Evolutionary conservation across 2,888 invertebrate genomes (phyloP).

Genomic region (Drosophila fungiperda): DNA sequence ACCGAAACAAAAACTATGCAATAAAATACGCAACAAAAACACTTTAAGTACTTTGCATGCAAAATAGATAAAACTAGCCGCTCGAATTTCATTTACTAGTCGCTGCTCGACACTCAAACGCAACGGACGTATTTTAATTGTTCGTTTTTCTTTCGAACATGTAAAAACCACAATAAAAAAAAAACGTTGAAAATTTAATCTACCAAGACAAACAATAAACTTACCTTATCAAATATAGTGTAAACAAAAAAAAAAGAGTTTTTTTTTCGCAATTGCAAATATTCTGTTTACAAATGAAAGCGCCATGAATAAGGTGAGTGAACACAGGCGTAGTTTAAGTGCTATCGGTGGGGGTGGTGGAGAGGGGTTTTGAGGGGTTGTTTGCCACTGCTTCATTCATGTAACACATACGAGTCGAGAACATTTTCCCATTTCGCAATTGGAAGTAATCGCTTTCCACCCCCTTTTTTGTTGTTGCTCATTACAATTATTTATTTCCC

Average conservation of each 20-base stretch:
- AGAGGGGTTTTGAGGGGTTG: too few species aligned
- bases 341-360: too few species aligned
- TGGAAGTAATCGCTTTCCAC: conserved; percentile 34
- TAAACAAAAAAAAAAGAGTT: background rate
- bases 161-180: background rate
- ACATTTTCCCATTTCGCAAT: conserved; percentile 44
- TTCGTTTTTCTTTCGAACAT: background rate
- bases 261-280: background rate
- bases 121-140: conserved; percentile 30
- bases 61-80: conserved; percentile 58
- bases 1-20: conserved; percentile 45
- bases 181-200: background rate
- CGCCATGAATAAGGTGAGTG: conserved; percentile 63
- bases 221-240: background rate
- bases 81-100: conserved; percentile 47
- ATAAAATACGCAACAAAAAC: conserved; percentile 29
- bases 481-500: conserved; percentile 4
- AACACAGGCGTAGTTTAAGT: conserved; percentile 9
- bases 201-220: background rate
- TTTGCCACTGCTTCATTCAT: conserved; percentile 66
- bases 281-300: conserved; percentile 32
- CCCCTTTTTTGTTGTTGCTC: background rate
- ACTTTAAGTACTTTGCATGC: conserved; percentile 29
- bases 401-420: conserved; percentile 20
- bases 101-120: conserved; percentile 47